phyloP scores from a whole-genome alignment of 2,113 vertebrate genomes.

The Dinomys branickii region DNA sequence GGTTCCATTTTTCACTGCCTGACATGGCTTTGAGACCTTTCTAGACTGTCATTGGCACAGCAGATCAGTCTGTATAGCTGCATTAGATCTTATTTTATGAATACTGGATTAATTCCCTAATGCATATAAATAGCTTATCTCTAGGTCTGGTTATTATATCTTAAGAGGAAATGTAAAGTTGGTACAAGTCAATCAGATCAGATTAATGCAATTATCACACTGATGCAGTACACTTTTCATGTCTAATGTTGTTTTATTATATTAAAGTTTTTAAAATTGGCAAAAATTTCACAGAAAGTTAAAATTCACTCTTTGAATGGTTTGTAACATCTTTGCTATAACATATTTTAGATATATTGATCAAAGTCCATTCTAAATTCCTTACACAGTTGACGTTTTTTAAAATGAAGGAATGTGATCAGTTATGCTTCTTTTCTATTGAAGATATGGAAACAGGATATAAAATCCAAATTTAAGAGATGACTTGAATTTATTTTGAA shows the following conservation, averaged over 20 bases:
- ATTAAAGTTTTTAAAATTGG: conserved; percentile 6
- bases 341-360: conserved; percentile 18
- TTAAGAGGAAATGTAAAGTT: conserved; percentile 31
- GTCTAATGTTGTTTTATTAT: conserved; percentile 48
- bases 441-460: background rate
- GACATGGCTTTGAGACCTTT: background rate
- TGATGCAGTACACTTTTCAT: background rate
- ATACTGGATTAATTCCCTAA: background rate
- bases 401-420: conserved; percentile 5
- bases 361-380: background rate
- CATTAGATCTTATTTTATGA: background rate
- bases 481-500: conserved; percentile 10
- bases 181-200: background rate
- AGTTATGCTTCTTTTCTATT: conserved; percentile 1
- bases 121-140: background rate
- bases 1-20: background rate
- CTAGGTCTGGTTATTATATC: background rate
- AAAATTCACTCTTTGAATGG: background rate
- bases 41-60: background rate
- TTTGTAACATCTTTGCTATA: conserved; percentile 9
- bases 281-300: conserved; percentile 19
- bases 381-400: background rate
- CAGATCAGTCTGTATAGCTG: background rate
- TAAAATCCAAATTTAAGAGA: conserved; percentile 29
- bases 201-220: background rate